Conservation (phyloP, 1,140 invertebrate genomes). For the Phthorimaea operculella region DNA sequence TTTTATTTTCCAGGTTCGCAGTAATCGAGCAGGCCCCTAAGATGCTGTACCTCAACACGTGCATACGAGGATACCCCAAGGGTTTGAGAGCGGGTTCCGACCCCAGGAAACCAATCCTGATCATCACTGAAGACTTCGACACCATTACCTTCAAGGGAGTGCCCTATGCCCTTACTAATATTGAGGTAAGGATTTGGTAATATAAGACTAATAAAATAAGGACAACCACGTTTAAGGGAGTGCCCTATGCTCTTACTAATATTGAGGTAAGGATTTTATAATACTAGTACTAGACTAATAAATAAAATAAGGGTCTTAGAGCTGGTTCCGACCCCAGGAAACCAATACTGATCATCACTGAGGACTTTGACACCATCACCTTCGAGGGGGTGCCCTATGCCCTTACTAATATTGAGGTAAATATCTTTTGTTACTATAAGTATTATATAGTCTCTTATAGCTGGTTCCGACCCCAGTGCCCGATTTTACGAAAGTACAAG, state of each 20-base stretch:
- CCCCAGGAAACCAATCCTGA: constrained; percentile 78
- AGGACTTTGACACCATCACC: constrained; percentile 75
- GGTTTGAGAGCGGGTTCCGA: constrained; percentile 85
- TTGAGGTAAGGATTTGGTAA: constrained; percentile 61
- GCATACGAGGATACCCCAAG: constrained; percentile 84
- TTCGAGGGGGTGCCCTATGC: constrained; percentile 74
- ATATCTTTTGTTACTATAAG: too few species aligned
- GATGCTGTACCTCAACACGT: constrained; percentile 85
- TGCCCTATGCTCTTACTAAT: constrained; percentile 71
- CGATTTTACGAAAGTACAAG: too few species aligned
- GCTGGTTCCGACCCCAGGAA: constrained; percentile 82
- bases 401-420: constrained; percentile 70
- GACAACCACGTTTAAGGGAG: constrained; percentile 72
- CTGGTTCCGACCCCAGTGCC: constrained; percentile 76
- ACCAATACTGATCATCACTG: constrained; percentile 78
- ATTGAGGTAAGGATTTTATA: constrained; percentile 63
- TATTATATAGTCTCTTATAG: constrained; percentile 29
- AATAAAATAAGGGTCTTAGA: too few species aligned
- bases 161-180: constrained; percentile 70
- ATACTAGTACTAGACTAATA: too few species aligned
- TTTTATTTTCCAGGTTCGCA: constrained; percentile 67
- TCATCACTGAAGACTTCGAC: constrained; percentile 79
- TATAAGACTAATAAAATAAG: too few species aligned
- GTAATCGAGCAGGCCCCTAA: constrained; percentile 78
- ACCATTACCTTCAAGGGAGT: constrained; percentile 72